Evolutionary conservation across 2,797 vertebrate genomes (phyloP), one percentile per base, ranked within the genome.

Genomic region (Euthynnus affinis): DNA sequence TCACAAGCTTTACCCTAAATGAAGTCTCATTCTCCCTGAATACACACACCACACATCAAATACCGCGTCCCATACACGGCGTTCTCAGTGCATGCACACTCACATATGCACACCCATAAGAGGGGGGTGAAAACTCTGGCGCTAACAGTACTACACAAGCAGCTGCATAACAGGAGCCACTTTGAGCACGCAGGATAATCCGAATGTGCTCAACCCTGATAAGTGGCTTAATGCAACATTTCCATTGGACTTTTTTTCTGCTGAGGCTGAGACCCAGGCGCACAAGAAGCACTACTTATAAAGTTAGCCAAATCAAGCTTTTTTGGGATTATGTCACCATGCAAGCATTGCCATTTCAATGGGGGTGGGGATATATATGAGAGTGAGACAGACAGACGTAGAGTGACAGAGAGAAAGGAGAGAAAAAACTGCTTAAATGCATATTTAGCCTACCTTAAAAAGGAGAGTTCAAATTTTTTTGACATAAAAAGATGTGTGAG

Each of bases 181-280:
- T 94, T 93, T 93, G 91, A 95, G 93, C 92, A 82, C 55, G 87
- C 89, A 82, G 95, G 95, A 95, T 96, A 94, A 95, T 94, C 92
- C 86, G 91, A 95, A 95, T 95, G 94, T 96, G 95, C 93, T 95
- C 94, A 92, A 92, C 90, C 88, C 95, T 92, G 94, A 95, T 96
- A 95, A 96, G 91, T 95, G 93, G 95, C 94, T 95, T 95, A 95
- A 95, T 93, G 92, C 91, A 92, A 93, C 91, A 89, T 94, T 95
- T 94, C 85, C 90, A 93, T 89, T 93, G 89, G 90, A 94, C 88
- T 90, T 83, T 93, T 90, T 93, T 87, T 86, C 89, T 89, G 92
- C 91, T 93, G 94, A 94, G 91, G 93, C 92, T 94, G 93, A 94
- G 94, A 95, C 93, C 92, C 83, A 76, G 84, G 92, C 92, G 52